Base-by-base conservation (phyloP, 2,888 invertebrate species). In the Leucania comma region DNA sequence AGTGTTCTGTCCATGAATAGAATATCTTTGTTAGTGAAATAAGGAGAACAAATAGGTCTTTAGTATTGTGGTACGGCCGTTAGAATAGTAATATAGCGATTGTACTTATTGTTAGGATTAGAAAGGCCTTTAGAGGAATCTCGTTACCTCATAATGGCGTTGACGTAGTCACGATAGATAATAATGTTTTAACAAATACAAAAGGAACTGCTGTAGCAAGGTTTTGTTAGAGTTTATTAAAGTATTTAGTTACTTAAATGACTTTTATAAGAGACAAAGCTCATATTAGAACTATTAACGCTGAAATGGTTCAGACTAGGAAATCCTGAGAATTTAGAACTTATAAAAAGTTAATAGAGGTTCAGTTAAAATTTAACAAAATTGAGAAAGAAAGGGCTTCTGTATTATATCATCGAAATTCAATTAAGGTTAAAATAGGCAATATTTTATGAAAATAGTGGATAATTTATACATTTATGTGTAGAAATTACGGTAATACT, bases 81-180 rank as follows among this genome's bases (percentile, higher is more conserved):
- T 53, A 24, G 9, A 32, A 32, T 53, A 2, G n/a, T 53, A 61
- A 71, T 24, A 70, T 42, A 42, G n/a, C 42, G n/a, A 60, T 71
- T 51, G 38, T 59, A 20, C 8, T n/a, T 51, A 69, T 51, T 69
- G 42, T 26, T 32, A 26, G 9, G 6, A 60, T 70, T 60, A 35
- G 61, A 71, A 70, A 72, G 53, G 53, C 26, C 32, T 60, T 42
- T 12, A 8, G 12, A 60, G 9, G 4, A 42, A 32, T 60, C n/a
- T 60, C 69, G 71, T 53, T 53, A 71, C 14, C 4, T n/a, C 42
- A 53, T 51, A 42, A 60, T 60, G 66, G 24, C 50, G 38, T 3
- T 29, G 20, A 24, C 10, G 20, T 69, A 58, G 22, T n/a, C n/a
- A n/a, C n/a, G n/a, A n/a, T n/a, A n/a, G n/a, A n/a, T 4, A 22